Evolutionary conservation across 2,797 vertebrate genomes (phyloP), one percentile per base, ranked within the genome.

Genomic region (Halcyon leucocephala): DNA sequence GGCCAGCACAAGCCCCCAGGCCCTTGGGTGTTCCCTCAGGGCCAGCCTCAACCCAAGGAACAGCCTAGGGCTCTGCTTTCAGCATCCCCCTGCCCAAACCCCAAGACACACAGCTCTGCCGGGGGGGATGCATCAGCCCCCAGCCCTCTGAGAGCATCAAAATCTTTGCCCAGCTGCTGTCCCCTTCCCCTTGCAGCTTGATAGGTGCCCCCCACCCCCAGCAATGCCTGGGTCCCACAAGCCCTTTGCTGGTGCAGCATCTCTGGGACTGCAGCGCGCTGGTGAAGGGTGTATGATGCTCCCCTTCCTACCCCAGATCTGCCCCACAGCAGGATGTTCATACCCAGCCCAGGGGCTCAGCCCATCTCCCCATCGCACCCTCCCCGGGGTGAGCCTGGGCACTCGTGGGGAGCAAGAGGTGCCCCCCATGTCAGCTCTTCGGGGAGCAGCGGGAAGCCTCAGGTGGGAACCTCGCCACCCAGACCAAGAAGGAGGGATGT

Each of bases 371-470:
- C 7, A 0, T 51, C 3, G 58, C 60, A 31, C 28, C 14, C 24
- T 72, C 28, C 49, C 31, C 39, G 21, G n/a, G 17, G 6, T 1
- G 5, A 77, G n/a, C 25, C 22, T 37, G 55, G 41, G 55, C 15
- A 15, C 55, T 16, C 2, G 1, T 7, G 1, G 6, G 44, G 61
- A 39, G 7, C 0, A 0, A 8, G 61, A 28, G 29, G 7, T 3
- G 1, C 5, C 57, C 57, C 44, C 73, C 0, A 1, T 12, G 31
- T 57, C 17, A 28, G n/a, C 42, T 83, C 48, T 82, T 9, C 21
- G 64, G 41, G 57, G 70, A 71, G 61, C 4, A 0, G 54, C 22
- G 35, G 37, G 92, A 70, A 91, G 60, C 60, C 70, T 58, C 85
- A 49, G 31, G 49, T 60, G 69, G 44, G 80, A 79, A 77, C 49